Evolutionary conservation across 2,888 invertebrate genomes (phyloP).

Genomic region (Nemoura dubitans): DNA sequence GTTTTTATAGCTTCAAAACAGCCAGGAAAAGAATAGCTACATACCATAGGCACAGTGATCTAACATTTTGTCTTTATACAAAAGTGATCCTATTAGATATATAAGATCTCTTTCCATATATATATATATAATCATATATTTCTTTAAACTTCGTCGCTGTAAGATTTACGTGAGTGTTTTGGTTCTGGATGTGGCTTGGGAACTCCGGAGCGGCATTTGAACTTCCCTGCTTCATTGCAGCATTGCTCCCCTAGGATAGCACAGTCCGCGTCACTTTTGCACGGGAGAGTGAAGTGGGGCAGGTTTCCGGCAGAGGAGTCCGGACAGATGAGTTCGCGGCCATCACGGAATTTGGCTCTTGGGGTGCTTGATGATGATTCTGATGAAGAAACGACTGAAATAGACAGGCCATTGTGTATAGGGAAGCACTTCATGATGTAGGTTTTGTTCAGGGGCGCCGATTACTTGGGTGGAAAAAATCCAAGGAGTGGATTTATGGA

Average conservation of each 20-base stretch:
- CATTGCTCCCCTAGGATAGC: conserved; percentile 67
- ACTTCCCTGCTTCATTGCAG: conserved; percentile 60
- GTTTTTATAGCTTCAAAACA: too few species aligned
- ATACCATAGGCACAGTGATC: too few species aligned
- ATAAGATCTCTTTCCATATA: too few species aligned
- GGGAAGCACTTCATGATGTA: too few species aligned
- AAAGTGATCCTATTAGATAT: too few species aligned
- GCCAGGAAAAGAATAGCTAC: too few species aligned
- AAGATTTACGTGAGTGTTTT: conserved; percentile 57
- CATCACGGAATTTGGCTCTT: neutral
- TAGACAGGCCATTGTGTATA: too few species aligned
- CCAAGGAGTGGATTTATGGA: too few species aligned
- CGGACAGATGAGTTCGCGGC: conserved; percentile 53
- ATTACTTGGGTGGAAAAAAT: too few species aligned
- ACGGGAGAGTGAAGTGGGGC: conserved; percentile 67
- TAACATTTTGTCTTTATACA: too few species aligned
- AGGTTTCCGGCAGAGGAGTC: conserved; percentile 51
- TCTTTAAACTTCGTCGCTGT: neutral
- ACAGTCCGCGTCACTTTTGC: conserved; percentile 66
- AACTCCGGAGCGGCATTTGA: conserved; percentile 67
- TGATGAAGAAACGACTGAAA: neutral
- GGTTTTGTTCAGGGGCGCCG: too few species aligned
- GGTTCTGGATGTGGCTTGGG: conserved; percentile 66
- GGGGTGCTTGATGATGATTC: neutral
- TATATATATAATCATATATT: neutral